Percentiles rank a stretch among this genome's conserved stretches.
These are phyloP conservation scores for Adelognathus sp. DNA, from an alignment of 2,888 invertebrate species.

Conservation along the genomic window DNA sequence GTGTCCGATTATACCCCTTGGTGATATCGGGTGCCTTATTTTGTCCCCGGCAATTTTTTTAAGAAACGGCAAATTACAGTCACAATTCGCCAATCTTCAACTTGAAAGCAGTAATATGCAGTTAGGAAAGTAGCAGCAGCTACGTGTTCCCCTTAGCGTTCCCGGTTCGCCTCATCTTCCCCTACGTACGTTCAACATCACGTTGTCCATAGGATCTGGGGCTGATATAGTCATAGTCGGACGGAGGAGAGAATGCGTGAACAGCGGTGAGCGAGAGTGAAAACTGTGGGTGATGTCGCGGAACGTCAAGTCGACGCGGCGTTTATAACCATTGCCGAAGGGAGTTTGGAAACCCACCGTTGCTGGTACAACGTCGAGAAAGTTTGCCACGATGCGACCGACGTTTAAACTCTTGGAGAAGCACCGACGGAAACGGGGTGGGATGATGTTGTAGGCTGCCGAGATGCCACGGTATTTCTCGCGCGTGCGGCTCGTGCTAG, in stretches of 20 bases:
- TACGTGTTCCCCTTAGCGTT: no score
- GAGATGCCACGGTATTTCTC: background rate
- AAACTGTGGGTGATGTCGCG: background rate
- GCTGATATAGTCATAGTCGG: background rate
- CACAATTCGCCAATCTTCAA: no score
- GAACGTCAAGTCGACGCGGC: conserved; percentile 31
- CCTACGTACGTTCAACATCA: conserved; percentile 25
- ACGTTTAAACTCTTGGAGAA: conserved; percentile 47
- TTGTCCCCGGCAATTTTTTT: no score
- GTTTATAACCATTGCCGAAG: conserved; percentile 5
- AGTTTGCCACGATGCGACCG: conserved; percentile 46
- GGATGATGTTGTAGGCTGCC: conserved; percentile 10
- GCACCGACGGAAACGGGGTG: conserved; percentile 7
- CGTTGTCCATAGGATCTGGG: conserved; percentile 15
- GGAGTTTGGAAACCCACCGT: conserved; percentile 11
- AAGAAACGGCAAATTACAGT: no score
- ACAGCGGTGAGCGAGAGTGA: conserved; percentile 12
- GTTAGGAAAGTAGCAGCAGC: no score
- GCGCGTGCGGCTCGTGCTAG: background rate
- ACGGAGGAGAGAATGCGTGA: background rate
- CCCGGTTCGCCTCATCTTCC: no score
- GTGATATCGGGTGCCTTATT: no score
- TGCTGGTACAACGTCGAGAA: conserved; percentile 45
- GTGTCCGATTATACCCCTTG: no score
- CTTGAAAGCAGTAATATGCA: no score